Base-by-base conservation (phyloP, 1,140 invertebrate genomes). In the Protaetia brevitarsis region DNA sequence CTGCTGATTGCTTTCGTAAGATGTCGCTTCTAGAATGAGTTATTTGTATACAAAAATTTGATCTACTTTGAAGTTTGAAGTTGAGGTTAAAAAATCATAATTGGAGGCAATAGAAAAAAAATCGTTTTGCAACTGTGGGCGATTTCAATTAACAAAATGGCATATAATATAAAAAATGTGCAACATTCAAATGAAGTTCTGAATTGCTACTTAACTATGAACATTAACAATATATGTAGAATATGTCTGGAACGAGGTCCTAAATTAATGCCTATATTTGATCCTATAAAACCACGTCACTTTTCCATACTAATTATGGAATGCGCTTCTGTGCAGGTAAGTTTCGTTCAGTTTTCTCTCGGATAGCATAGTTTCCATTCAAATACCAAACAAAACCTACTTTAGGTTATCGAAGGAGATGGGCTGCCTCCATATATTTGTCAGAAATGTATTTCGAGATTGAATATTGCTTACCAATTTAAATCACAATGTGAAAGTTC, bases 401-500 rank as follows among this genome's bases (percentile, higher is more conserved):
- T 79, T 78, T 2, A 88, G 86, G 82, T 88, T 58, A 76, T 80
- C 63, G 82, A 81, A 76, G 82, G 81, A 51, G 87, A 88, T 78
- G 85, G 85, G n/a, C 69, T 88, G 28, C 86, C 87, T 0, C 79
- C 84, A 23, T 83, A 84, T 65, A 85, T 88, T 56, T 88, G 87
- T 63, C 86, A 85, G 64, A 86, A 86, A 68, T 88, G 87, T 69
- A 80, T 87, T 3, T 85, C 86, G 36, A 82, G 85, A 45, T 70
- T 88, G 27, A 86, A 86, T 21, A 80, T 86, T 10, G 85, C 87
- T 8, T 88, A 85, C 73, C 85, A 88, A 71, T 88, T 88, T 65
- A 87, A 87, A 74, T 84, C 85, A 67, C 83, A 86, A 65, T 87
- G 84, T 72, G 86, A 88, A 74, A 84, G 81, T 61, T 85, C 86